phyloP scores from a whole-genome alignment of 2,888 invertebrate species.

The Thecocarcelia acutangulata region DNA sequence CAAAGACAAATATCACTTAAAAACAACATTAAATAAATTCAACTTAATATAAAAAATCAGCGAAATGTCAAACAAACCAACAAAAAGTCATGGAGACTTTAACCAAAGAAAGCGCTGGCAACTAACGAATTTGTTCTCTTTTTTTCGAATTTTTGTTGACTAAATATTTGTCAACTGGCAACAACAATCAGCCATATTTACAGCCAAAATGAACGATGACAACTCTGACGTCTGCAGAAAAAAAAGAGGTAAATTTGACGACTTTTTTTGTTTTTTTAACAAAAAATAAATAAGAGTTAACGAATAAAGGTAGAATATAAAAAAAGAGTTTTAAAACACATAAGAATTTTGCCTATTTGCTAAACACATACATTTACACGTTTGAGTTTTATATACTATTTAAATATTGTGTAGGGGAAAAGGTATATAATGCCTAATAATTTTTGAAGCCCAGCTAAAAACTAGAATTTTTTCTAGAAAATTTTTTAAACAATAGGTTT shows the following conservation, averaged over 20 bases:
- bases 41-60: constrained; percentile 19
- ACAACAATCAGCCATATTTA: constrained; percentile 59
- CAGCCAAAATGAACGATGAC: constrained; percentile 38
- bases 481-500: no score
- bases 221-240: background rate
- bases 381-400: constrained; percentile 1
- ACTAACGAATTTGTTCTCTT: constrained; percentile 64
- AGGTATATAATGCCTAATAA: background rate
- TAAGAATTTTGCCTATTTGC: constrained; percentile 61
- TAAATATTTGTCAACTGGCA: constrained; percentile 73
- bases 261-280: constrained; percentile 17
- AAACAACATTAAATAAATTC: constrained; percentile 2
- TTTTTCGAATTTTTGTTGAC: constrained; percentile 64
- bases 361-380: background rate
- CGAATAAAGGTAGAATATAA: constrained; percentile 45
- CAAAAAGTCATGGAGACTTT: constrained; percentile 29
- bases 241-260: constrained; percentile 49
- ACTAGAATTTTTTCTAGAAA: no score
- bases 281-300: constrained; percentile 53
- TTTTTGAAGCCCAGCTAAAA: no score
- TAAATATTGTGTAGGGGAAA: constrained; percentile 32
- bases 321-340: constrained; percentile 54
- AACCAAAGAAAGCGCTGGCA: constrained; percentile 33
- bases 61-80: constrained; percentile 32
- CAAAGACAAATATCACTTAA: constrained; percentile 21